Evolutionary conservation across 1,140 invertebrate genomes (phyloP).

Genomic region (Portunus trituberculatus): DNA sequence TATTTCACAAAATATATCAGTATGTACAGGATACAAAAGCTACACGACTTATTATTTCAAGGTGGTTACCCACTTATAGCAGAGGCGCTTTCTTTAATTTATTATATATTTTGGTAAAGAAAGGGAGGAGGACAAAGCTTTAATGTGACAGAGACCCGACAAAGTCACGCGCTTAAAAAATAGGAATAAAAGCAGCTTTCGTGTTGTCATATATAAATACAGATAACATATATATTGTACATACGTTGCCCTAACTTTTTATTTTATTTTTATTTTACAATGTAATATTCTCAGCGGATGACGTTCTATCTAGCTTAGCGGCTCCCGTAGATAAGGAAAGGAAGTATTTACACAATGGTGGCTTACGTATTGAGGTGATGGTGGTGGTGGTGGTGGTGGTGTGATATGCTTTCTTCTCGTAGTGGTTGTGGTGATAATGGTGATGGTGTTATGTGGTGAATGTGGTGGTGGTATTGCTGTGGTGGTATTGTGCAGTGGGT

Average conservation of each 20-base stretch:
- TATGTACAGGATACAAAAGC: background rate
- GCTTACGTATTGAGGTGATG: background rate
- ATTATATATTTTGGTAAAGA: background rate
- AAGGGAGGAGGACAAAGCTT: background rate
- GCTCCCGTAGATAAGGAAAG: background rate
- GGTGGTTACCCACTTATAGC: background rate
- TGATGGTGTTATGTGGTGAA: too few species aligned
- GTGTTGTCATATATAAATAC: background rate
- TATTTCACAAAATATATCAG: slow-evolving; percentile 24
- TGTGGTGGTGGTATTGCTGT: too few species aligned
- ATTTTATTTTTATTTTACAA: background rate
- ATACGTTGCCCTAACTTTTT: background rate
- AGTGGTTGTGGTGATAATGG: background rate
- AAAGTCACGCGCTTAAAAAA: too few species aligned
- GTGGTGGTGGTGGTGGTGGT: background rate
- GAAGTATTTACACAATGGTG: background rate
- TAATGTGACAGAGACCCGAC: too few species aligned
- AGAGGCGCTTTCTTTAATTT: background rate
- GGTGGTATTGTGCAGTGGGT: too few species aligned
- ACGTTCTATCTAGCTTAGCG: background rate
- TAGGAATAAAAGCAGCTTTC: background rate
- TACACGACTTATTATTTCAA: background rate
- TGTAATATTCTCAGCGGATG: background rate
- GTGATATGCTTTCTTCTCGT: background rate
- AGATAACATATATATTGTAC: background rate